Evolutionary conservation across 2,888 invertebrate genomes (phyloP), one percentile per base, ranked within the genome.

Genomic region (Seira musarum): DNA sequence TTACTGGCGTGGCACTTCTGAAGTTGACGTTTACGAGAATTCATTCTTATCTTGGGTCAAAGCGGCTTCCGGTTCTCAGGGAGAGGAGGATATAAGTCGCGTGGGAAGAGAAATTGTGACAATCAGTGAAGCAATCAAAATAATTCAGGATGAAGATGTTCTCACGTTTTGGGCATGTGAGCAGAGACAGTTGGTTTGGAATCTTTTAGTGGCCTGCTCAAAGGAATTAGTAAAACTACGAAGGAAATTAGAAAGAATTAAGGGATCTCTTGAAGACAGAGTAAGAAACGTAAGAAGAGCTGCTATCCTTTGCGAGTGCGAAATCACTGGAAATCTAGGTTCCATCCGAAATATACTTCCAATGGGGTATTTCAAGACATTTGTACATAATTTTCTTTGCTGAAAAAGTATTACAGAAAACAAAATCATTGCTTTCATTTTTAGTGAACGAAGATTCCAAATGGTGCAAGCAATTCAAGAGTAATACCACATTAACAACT

Each of bases 131-230:
- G 60, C 74, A 0, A 13, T 83, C 1, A 80, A 78, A 49, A 63
- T 21, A 13, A 40, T 83, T 13, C 80, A 82, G 21, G 66, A 73
- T 13, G 64, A 77, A 35, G 74, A 83, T 72, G 78, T 78, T 1
- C 30, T 77, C 10, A 13, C 70, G 2, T 82, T 83, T 75, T 80
- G 74, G 70, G 76, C 83, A 8, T 68, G 76, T 22, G 68, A 65
- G n/a, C 69, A 82, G 24, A 69, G 67, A 5, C 61, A 68, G 1
- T 5, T 15, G 17, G 64, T 80, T 19, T 53, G 79, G 6, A 25
- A 67, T 1, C 17, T 30, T 1, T 46, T 83, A 5, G 25, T 78
- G 1, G 67, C 77, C 2, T 30, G 77, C 10, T 49, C 70, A 2
- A 77, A 74, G 30, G 74, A 71, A 40, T 24, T 70, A 5, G 80